These are phyloP conservation scores for Prietella phreatophila DNA, from an alignment of 2,113 vertebrate species.

Conservation along the genomic window DNA sequence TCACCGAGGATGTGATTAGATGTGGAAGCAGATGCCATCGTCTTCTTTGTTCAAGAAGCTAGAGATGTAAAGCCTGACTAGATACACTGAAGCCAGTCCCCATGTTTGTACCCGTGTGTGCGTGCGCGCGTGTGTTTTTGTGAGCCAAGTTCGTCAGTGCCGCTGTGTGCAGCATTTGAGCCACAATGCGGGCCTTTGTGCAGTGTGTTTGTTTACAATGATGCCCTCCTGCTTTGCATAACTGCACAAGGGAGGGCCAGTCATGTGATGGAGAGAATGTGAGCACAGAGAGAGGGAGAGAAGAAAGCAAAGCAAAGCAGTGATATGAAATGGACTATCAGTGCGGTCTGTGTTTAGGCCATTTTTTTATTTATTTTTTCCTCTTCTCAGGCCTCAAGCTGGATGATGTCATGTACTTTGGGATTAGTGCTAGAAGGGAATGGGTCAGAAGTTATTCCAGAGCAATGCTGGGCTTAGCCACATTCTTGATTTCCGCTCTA, in stretches of 20 bases:
- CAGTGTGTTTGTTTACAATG: slow-evolving; percentile 70
- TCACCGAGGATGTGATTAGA: not conserved
- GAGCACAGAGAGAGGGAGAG: not conserved
- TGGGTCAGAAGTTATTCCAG: not conserved
- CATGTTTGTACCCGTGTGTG: slow-evolving; percentile 6
- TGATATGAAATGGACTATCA: slow-evolving; percentile 56
- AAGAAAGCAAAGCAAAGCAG: slow-evolving; percentile 60
- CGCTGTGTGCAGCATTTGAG: slow-evolving; percentile 26
- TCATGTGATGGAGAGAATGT: slow-evolving; percentile 67
- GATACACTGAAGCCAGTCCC: not conserved
- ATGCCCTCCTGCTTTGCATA: slow-evolving; percentile 73
- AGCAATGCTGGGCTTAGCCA: not conserved
- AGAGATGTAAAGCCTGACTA: not conserved
- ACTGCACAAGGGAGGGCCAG: slow-evolving; percentile 67
- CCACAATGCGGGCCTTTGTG: slow-evolving; percentile 72
- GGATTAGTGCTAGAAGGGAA: slow-evolving; percentile 34
- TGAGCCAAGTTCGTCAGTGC: slow-evolving; percentile 27
- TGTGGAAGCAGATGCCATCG: not conserved
- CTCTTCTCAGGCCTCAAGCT: slow-evolving; percentile 53
- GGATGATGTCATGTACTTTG: slow-evolving; percentile 61
- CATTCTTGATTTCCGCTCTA: not conserved
- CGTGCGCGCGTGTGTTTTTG: not conserved
- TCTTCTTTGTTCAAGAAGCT: not conserved
- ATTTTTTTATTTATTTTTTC: slow-evolving; percentile 49
- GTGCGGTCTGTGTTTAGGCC: slow-evolving; percentile 61